phyloP scores from a whole-genome alignment of 2,113 vertebrate genomes.

The Chlorodrepanis virens region DNA sequence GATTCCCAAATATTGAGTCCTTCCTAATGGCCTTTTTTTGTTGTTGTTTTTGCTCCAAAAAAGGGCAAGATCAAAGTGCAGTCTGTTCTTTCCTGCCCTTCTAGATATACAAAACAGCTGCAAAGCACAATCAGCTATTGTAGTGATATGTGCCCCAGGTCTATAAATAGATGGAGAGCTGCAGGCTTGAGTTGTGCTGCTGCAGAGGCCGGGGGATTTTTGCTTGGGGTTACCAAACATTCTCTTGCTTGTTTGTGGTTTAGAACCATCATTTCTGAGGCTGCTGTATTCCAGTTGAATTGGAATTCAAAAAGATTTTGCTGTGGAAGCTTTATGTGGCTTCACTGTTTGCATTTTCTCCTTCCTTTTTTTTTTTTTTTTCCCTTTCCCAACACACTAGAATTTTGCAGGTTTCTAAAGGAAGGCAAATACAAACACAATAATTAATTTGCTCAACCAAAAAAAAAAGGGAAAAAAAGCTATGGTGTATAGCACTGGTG shows the following conservation, averaged over 20 bases:
- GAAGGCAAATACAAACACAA: background rate
- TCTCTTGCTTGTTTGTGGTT: constrained; percentile 34
- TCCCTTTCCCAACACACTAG: background rate
- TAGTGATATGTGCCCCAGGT: constrained; percentile 50
- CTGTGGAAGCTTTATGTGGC: background rate
- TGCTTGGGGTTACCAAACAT: constrained; percentile 44
- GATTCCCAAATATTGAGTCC: constrained; percentile 58
- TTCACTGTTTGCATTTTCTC: background rate
- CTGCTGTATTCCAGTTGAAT: constrained; percentile 8
- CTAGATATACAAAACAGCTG: constrained; percentile 68
- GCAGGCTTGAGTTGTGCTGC: background rate
- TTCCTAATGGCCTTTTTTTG: constrained; percentile 64
- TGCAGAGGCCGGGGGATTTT: constrained; percentile 64
- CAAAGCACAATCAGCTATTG: constrained; percentile 69
- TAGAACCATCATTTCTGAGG: constrained; percentile 38
- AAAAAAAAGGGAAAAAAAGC: background rate
- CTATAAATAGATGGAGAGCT: constrained; percentile 69
- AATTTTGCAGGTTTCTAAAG: background rate
- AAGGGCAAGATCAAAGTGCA: constrained; percentile 74
- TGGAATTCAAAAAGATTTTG: background rate
- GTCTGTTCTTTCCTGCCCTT: constrained; percentile 65
- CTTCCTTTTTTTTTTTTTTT: background rate
- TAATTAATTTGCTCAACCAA: background rate
- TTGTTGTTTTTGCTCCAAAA: constrained; percentile 67
- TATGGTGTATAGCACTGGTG: background rate